Evolutionary conservation across 2,797 vertebrate species (phyloP), one percentile per base, ranked within the genome.

Genomic region (Cirrhinus mrigala): DNA sequence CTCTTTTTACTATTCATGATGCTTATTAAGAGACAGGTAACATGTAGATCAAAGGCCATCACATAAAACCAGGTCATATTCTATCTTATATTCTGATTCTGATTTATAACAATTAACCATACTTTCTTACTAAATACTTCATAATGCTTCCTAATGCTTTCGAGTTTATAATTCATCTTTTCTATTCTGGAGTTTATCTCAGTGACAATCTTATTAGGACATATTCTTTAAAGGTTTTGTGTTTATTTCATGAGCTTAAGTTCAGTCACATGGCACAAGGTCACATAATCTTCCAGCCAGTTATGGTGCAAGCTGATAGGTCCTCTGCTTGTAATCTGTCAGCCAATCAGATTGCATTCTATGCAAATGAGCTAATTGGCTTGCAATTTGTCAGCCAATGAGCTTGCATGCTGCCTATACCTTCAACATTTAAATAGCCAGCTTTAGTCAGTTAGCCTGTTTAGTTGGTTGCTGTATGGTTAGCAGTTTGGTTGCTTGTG

Each of bases 301-400:
- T 77, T 11, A 44, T 44, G 54, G 20, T 6, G 3, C 7, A 58
- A 77, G 7, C 22, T 77, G 33, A 60, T 60, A 24, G 75, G 33
- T 58, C 4, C 37, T 16, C 7, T 24, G 24, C 75, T 56, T 60
- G 7, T 40, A 58, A 58, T 58, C 3, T 77, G 22, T 24, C 14
- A 77, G 3, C 75, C 33, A 44, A 44, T 77, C 54, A 77, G 54
- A 56, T 44, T 77, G 33, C 75, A 77, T 60, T 12, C 12, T 77
- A 15, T 60, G 20, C 14, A 24, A 60, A 60, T 3, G 0, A 77
- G 54, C 33, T 58, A 58, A 58, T 10, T 9, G 33, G 20, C 50
- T 8, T 8, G 1, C 24, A 0, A 78, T 44, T 58, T 58, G 3
- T 58, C 33, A 77, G 54, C 75, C 33, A 77, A 77, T 77, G 54